Conservation (phyloP, 2,797 vertebrate species). For the Enteromius fasciolatus region DNA sequence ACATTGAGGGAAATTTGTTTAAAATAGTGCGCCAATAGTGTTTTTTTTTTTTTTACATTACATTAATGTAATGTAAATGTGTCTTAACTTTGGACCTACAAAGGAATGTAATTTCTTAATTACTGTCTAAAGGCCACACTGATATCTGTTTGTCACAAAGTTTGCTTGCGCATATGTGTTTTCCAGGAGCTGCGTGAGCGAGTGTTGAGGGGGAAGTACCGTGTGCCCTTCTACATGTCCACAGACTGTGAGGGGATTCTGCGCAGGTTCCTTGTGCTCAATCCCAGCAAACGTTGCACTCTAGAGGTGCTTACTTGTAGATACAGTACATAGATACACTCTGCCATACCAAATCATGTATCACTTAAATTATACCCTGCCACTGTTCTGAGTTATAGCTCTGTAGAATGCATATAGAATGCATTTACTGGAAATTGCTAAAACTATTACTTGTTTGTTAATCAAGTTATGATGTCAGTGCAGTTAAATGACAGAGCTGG, state of each 20-base stretch:
- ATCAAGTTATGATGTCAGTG: neutral
- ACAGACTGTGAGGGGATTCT: conserved; percentile 95
- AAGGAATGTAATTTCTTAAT: neutral
- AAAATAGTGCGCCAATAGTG: too few species aligned
- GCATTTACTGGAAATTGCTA: neutral
- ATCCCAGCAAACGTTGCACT: conserved; percentile 91
- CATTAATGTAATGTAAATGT: neutral
- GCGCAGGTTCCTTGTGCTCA: conserved; percentile 90
- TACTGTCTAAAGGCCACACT: neutral
- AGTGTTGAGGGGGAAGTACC: conserved; percentile 91
- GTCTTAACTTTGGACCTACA: neutral
- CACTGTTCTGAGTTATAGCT: neutral
- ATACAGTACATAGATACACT: neutral
- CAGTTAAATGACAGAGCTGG: conserved; percentile 4
- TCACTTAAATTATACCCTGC: neutral
- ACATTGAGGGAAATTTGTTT: neutral
- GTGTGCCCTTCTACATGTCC: conserved; percentile 95
- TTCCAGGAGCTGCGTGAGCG: conserved; percentile 89
- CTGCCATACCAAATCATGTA: neutral
- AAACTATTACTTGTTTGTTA: neutral
- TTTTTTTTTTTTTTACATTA: neutral
- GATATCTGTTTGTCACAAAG: neutral
- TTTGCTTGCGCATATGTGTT: conserved; percentile 36
- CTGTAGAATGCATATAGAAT: conserved; percentile 10
- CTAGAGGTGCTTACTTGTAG: conserved; percentile 77